Base-by-base conservation (phyloP, 2,113 vertebrate genomes). In the Vireo altiloquus region DNA sequence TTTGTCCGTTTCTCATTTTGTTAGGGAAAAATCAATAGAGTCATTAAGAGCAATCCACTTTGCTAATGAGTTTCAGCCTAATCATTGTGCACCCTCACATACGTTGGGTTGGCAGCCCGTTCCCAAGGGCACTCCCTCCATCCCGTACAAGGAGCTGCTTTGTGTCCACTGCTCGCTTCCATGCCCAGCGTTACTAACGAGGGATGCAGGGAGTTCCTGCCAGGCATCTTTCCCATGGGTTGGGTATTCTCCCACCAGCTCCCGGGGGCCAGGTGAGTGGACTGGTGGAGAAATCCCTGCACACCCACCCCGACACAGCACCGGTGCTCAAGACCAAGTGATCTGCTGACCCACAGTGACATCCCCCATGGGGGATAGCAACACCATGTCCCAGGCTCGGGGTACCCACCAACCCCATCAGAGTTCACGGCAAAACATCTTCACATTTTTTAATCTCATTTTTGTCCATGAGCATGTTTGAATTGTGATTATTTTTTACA, bases 1-100 rank as follows among this genome's bases (percentile, higher is more conserved):
- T 78, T 78, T 78, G 59, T 44, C 86, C 16, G 2, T 6, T 16
- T 79, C 92, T 97, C 78, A 50, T 81, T 95, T 90, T 30, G 92
- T 80, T 93, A 87, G 91, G 76, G 91, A 86, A 96, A 95, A 94
- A 97, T 87, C 87, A 95, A 92, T 87, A 4, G n/a, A 87, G 95
- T 94, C 89, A 94, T 96, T 95, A 97, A 96, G 42, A 92, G 75
- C 88, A 52, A 66, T 53, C 78, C 89, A 81, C 47, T 66, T 80
- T 54, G 96, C 85, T 97, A 97, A 97, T 81, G 84, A 97, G 95
- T 85, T 95, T 80, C 87, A 87, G 91, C 81, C 85, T 92, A 91
- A 93, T 80, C 80, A 86, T 10, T 6, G 71, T 13, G 56, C n/a
- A n/a, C 54, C 87, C 69, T 56, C 12, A 24, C 66, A 35, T 12